Percentiles rank a stretch among this genome's conserved stretches.
Evolutionary conservation across 1,140 invertebrate species (phyloP).

Genomic region (Bicyclus anynana): DNA sequence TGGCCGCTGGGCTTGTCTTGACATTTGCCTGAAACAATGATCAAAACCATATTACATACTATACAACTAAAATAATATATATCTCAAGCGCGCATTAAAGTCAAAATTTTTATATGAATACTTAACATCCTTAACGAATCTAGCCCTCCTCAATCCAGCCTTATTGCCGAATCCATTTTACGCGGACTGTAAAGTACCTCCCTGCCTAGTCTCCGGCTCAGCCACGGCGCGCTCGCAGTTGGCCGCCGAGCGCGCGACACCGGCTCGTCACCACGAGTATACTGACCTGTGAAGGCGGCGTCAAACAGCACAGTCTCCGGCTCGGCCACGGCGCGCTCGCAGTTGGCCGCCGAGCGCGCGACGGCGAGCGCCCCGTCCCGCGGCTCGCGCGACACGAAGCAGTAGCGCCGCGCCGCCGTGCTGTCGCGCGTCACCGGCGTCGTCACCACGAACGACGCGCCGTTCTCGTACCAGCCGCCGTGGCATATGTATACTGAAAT

Average conservation of each 20-base stretch:
- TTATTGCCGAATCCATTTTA: too few relatives aligned
- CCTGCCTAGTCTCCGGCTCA: slow-evolving; percentile 27
- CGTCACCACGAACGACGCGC: slow-evolving; percentile 86
- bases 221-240: slow-evolving; percentile 75
- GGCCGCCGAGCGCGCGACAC: slow-evolving; percentile 76
- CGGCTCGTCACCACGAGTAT: not conserved
- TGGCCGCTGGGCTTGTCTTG: slow-evolving; percentile 60
- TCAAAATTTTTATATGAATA: too few relatives aligned
- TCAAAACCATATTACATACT: too few relatives aligned
- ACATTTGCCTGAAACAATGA: slow-evolving; percentile 54
- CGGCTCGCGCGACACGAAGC: slow-evolving; percentile 79
- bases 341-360: slow-evolving; percentile 77
- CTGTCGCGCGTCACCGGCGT: slow-evolving; percentile 81
- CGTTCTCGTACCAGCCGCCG: slow-evolving; percentile 86
- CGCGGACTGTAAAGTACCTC: too few relatives aligned
- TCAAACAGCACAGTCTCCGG: slow-evolving; percentile 28
- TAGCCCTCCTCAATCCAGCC: too few relatives aligned
- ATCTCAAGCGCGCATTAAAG: too few relatives aligned
- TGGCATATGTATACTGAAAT: slow-evolving; percentile 88
- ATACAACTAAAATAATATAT: too few relatives aligned
- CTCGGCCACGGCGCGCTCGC: slow-evolving; percentile 67
- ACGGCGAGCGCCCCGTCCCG: slow-evolving; percentile 68
- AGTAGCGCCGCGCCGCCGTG: slow-evolving; percentile 78
- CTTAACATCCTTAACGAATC: too few relatives aligned
- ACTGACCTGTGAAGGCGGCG: slow-evolving; percentile 28